Evolutionary conservation across 2,113 vertebrate species (phyloP).

Genomic region (Eptesicus fuscus): DNA sequence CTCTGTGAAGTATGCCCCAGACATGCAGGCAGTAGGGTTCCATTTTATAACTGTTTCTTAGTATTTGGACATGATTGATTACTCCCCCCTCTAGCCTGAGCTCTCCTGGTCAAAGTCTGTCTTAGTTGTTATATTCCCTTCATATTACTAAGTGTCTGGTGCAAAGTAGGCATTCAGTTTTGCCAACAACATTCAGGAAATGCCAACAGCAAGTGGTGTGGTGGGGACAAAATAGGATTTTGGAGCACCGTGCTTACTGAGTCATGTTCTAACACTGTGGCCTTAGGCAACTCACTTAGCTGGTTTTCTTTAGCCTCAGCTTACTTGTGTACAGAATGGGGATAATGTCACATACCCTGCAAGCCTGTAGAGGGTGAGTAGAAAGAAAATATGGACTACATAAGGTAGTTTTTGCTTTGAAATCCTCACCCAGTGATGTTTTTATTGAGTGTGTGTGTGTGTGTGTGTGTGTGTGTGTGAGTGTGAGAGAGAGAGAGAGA

Average conservation of each 20-base stretch:
- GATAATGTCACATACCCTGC: neutral
- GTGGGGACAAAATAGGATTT: neutral
- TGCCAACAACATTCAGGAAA: neutral
- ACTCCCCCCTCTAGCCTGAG: neutral
- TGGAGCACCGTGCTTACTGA: neutral
- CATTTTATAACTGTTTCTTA: slow-evolving; percentile 10
- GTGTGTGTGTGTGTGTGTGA: too few relatives aligned
- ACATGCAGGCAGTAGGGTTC: neutral
- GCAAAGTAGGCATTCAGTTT: neutral
- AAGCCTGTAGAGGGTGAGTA: neutral
- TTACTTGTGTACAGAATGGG: neutral
- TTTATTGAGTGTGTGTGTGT: neutral
- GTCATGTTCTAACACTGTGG: neutral
- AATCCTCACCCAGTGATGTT: neutral
- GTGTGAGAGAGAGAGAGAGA: too few relatives aligned
- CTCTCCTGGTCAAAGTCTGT: neutral
- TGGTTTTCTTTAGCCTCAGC: slow-evolving; percentile 1
- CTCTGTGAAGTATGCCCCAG: neutral
- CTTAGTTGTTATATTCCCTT: neutral
- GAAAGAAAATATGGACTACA: neutral
- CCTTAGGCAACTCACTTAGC: neutral
- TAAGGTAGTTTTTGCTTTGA: neutral
- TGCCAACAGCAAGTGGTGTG: neutral
- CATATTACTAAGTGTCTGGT: neutral
- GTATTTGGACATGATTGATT: slow-evolving; percentile 14